Evolutionary conservation across 1,140 invertebrate genomes (phyloP).

Genomic region (Ceratosolen solmsi): DNA sequence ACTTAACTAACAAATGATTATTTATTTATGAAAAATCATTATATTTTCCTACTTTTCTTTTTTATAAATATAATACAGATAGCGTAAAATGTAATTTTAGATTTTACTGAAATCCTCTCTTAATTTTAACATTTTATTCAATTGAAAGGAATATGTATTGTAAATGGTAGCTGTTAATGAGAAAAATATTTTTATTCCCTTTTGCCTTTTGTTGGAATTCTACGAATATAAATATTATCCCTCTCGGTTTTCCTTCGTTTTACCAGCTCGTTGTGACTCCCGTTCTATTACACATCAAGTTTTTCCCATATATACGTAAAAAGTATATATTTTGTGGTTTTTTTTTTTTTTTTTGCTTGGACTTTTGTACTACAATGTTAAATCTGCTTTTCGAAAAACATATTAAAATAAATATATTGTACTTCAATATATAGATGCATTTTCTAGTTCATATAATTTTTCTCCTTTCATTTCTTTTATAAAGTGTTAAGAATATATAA

Average conservation of each 20-base stretch:
- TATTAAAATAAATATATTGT: not conserved
- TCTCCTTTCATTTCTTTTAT: not conserved
- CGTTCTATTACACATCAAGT: not conserved
- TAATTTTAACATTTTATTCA: too few species aligned
- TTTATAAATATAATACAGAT: too few species aligned
- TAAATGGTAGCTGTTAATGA: not conserved
- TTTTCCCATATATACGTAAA: not conserved
- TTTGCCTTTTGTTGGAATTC: not conserved
- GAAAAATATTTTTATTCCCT: not conserved
- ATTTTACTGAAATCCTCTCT: too few species aligned
- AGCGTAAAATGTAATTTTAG: too few species aligned
- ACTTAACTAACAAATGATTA: too few species aligned
- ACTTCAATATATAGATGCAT: too few species aligned
- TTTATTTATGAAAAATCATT: too few species aligned
- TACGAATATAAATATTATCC: not conserved
- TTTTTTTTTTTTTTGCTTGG: not conserved
- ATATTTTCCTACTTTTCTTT: too few species aligned
- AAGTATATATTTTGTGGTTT: not conserved
- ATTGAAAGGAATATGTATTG: too few species aligned
- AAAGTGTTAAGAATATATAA: slow-evolving; percentile 15
- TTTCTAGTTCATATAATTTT: not conserved
- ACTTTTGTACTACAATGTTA: not conserved
- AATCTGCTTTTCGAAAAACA: not conserved
- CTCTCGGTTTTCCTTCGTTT: not conserved
- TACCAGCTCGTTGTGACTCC: not conserved